phyloP scores from a whole-genome alignment of 2,888 invertebrate species.

The Harpalus rubripes region DNA sequence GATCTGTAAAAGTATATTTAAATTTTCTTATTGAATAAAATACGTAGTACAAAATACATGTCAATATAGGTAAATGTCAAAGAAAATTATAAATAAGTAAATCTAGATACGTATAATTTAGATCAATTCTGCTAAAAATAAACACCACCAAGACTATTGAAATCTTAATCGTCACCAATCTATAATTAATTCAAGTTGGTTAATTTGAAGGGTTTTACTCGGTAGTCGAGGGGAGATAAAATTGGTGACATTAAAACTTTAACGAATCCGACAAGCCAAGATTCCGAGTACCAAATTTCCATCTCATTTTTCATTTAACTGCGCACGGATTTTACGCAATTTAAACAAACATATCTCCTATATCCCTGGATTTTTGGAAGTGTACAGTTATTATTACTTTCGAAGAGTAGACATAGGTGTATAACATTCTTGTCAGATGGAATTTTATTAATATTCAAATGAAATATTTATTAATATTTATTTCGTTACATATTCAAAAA shows the following conservation, averaged over 20 bases:
- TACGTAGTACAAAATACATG: too few relatives aligned
- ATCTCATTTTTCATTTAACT: slow-evolving; percentile 30
- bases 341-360: slow-evolving; percentile 15
- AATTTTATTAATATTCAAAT: too few relatives aligned
- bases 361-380: neutral
- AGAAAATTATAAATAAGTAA: too few relatives aligned
- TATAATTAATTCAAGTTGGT: slow-evolving; percentile 63
- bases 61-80: too few relatives aligned
- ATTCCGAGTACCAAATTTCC: slow-evolving; percentile 21
- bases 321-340: slow-evolving; percentile 14
- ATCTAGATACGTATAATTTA: too few relatives aligned
- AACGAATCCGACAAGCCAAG: slow-evolving; percentile 17
- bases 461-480: too few relatives aligned
- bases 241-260: slow-evolving; percentile 64
- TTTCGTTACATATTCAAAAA: too few relatives aligned
- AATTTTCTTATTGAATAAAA: too few relatives aligned
- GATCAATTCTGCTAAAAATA: slow-evolving; percentile 5
- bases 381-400: neutral
- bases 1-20: too few relatives aligned
- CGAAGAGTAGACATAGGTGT: neutral
- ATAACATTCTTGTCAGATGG: too few relatives aligned
- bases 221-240: slow-evolving; percentile 42
- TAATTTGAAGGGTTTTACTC: slow-evolving; percentile 55
- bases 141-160: slow-evolving; percentile 3
- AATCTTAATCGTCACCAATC: slow-evolving; percentile 61